Percentiles rank a stretch among this genome's conserved stretches.
Conservation (phyloP, 2,888 invertebrate species). For the Apamea anceps region DNA sequence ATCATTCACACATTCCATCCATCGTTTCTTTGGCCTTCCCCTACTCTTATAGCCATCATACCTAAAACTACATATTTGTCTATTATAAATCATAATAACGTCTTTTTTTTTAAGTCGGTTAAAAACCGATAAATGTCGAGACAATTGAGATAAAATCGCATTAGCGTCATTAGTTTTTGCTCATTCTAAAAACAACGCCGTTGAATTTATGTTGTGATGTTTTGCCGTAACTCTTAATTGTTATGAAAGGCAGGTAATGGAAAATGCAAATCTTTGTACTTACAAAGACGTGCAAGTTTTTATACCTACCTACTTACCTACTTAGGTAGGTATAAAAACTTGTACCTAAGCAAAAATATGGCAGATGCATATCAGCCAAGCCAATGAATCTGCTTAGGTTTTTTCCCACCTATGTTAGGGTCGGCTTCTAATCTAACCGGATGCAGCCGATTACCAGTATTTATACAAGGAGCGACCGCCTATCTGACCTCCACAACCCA, state of each 20-base stretch:
- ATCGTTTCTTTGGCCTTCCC: too few species aligned
- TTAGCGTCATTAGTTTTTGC: background rate
- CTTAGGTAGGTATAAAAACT: too few species aligned
- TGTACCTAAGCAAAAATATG: background rate
- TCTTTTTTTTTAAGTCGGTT: too few species aligned
- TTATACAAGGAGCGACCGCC: background rate
- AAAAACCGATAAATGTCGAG: background rate
- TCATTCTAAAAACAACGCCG: background rate
- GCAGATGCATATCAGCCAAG: background rate
- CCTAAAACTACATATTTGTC: too few species aligned
- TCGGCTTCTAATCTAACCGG: background rate
- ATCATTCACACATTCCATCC: too few species aligned
- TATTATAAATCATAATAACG: too few species aligned
- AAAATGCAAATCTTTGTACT: too few species aligned
- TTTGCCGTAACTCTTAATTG: background rate
- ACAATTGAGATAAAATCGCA: background rate
- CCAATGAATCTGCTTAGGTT: background rate
- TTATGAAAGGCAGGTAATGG: background rate
- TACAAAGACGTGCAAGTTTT: too few species aligned
- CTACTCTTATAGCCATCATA: too few species aligned
- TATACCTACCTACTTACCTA: too few species aligned
- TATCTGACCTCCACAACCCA: too few species aligned
- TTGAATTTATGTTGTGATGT: background rate
- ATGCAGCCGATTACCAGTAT: background rate
- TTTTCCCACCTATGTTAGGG: background rate